Evolutionary conservation across 2,113 vertebrate genomes (phyloP).

Genomic region (Ochotona curzoniae): DNA sequence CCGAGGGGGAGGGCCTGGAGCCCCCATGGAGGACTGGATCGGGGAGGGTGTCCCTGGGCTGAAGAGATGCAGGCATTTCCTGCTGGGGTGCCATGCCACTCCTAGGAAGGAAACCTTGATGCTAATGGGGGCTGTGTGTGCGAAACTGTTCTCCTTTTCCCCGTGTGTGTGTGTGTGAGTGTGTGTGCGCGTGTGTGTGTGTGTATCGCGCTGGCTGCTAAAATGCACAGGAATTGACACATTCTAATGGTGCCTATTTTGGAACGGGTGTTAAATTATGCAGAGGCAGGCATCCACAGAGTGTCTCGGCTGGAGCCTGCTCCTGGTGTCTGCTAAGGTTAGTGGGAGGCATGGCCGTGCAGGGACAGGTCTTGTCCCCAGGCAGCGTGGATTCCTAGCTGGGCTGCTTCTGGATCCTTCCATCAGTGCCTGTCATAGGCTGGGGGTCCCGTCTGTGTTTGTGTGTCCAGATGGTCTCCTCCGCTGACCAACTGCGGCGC

Average conservation of each 20-base stretch:
- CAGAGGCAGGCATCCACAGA: constrained; percentile 75
- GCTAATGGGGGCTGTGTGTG: neutral
- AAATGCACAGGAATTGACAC: constrained; percentile 57
- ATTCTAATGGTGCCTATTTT: constrained; percentile 78
- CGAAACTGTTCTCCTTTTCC: neutral
- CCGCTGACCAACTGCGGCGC: neutral
- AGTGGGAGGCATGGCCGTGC: neutral
- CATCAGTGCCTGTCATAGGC: fast-evolving
- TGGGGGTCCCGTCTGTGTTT: fast-evolving
- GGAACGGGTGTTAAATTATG: constrained; percentile 82
- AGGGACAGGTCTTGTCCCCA: too few relatives aligned
- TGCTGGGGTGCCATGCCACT: neutral
- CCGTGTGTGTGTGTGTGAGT: neutral
- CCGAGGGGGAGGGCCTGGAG: too few relatives aligned
- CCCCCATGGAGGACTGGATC: too few relatives aligned
- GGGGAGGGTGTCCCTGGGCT: too few relatives aligned
- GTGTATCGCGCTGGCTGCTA: constrained; percentile 37
- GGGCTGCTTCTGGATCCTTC: neutral
- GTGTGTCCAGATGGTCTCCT: neutral
- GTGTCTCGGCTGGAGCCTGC: constrained; percentile 45
- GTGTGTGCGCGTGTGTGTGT: neutral
- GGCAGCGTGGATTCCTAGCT: neutral
- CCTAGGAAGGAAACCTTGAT: neutral
- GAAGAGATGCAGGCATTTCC: neutral
- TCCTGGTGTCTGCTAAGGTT: neutral